Evolutionary conservation across 2,113 vertebrate species (phyloP).

Genomic region (Dryoscopus gambensis): DNA sequence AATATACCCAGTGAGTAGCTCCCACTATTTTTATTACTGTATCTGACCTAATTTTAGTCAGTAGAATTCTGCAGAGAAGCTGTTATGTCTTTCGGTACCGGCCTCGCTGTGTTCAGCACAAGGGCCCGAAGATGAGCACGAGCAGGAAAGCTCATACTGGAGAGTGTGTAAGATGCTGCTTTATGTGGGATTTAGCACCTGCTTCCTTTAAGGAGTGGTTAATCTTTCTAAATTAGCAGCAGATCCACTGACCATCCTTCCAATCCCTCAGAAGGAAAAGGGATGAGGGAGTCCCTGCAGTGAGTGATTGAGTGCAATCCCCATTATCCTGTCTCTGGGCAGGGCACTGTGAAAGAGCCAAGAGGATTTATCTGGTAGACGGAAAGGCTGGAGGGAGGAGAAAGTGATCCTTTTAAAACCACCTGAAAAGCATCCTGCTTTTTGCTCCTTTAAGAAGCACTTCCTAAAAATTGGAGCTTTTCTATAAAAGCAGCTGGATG

Average conservation of each 20-base stretch:
- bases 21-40: neutral
- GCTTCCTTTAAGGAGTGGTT: neutral
- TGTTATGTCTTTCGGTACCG: neutral
- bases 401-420: neutral
- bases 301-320: neutral
- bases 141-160: neutral
- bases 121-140: neutral
- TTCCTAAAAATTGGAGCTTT: neutral
- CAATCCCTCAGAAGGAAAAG: neutral
- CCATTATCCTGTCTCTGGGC: neutral
- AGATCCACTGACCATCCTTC: neutral
- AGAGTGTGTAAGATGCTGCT: neutral
- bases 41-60: neutral
- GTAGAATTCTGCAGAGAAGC: neutral
- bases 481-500: neutral
- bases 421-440: neutral
- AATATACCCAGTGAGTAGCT: neutral
- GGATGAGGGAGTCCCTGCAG: neutral
- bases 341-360: neutral
- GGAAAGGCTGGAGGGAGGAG: neutral
- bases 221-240: slow-evolving; percentile 10
- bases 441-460: neutral
- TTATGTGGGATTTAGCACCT: neutral
- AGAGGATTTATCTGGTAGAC: neutral
- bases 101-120: neutral